These are phyloP conservation scores for Hypsibius dujardini DNA, from an alignment of 1,140 invertebrate species.

Conservation along the genomic window DNA sequence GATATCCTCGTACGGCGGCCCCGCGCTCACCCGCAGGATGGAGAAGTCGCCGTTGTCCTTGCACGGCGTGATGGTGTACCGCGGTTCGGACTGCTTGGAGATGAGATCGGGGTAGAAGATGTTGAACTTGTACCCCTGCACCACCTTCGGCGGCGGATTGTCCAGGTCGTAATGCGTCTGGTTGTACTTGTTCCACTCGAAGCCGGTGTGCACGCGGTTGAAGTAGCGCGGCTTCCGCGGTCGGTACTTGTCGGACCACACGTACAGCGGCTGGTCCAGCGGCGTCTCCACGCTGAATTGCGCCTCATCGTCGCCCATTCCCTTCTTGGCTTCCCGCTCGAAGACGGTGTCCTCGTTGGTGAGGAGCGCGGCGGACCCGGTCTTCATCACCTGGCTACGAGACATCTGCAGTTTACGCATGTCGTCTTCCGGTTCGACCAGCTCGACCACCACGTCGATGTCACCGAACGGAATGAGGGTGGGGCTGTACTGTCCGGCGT, in stretches of 20 bases:
- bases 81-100: constrained; percentile 77
- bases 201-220: constrained; percentile 71
- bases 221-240: constrained; percentile 94
- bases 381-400: constrained; percentile 36
- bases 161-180: constrained; percentile 99
- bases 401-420: constrained; percentile 52
- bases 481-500: constrained; percentile 64
- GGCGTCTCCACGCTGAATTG: constrained; percentile 68
- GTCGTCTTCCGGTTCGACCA: constrained; percentile 62
- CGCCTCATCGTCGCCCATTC: constrained; percentile 51
- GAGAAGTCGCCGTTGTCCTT: constrained; percentile 85
- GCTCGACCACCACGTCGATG: constrained; percentile 61
- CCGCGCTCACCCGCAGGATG: constrained; percentile 78
- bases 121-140: constrained; percentile 99
- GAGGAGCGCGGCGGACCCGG: constrained; percentile 37
- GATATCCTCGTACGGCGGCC: constrained; percentile 97
- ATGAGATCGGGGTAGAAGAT: constrained; percentile 99
- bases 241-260: constrained; percentile 95
- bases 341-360: constrained; percentile 40
- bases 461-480: constrained; percentile 45
- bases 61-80: constrained; percentile 78
- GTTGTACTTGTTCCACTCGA: constrained; percentile 99
- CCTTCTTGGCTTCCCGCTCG: constrained; percentile 59
- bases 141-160: constrained; percentile 98
- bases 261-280: constrained; percentile 61